These are phyloP conservation scores for Dromiciops gliroides DNA, from an alignment of 2,113 vertebrate species.

Conservation along the genomic window DNA sequence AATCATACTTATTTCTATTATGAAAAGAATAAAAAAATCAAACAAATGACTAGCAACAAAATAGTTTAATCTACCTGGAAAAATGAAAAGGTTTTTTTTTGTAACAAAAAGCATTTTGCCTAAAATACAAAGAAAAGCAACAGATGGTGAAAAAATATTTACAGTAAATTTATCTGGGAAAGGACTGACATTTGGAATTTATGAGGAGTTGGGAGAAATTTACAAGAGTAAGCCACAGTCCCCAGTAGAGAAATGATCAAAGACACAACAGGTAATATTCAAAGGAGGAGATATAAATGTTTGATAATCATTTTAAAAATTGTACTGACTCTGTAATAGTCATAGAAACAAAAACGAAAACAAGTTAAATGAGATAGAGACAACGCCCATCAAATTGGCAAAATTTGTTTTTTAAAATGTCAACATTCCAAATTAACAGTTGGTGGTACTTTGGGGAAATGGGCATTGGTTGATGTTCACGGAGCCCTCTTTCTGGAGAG, in stretches of 20 bases:
- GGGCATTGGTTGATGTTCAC: neutral
- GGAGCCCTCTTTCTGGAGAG: neutral
- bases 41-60: neutral
- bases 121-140: constrained; percentile 1
- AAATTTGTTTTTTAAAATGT: neutral
- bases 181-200: neutral
- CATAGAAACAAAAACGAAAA: neutral
- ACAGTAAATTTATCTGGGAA: neutral
- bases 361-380: neutral
- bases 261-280: neutral
- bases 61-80: neutral
- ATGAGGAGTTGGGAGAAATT: neutral
- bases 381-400: neutral
- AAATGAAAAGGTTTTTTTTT: neutral
- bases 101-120: neutral
- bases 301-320: neutral
- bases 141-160: neutral
- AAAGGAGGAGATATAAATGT: neutral
- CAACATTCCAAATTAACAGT: neutral
- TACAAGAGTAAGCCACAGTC: neutral
- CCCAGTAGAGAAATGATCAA: neutral
- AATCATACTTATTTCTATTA: neutral
- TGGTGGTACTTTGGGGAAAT: neutral
- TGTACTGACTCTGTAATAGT: neutral
- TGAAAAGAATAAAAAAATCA: neutral